Evolutionary conservation across 2,797 vertebrate species (phyloP), one percentile per base, ranked within the genome.

Genomic region (Cottoperca gobio): DNA sequence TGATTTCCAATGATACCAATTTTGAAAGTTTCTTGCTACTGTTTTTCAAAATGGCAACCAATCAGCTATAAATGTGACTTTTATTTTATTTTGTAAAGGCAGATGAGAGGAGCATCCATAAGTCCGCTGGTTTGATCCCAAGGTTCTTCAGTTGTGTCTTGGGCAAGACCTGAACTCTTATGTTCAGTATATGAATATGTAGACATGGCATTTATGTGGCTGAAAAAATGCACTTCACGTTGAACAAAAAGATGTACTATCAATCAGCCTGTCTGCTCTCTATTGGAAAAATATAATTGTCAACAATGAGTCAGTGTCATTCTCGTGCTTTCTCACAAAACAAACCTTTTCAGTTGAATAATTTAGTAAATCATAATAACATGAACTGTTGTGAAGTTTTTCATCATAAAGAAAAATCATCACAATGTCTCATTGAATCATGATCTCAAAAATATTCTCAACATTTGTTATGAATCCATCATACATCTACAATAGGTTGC

Each of bases 391-490:
- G 4, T 70, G 37, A 26, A 28, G 42, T 57, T 52, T 39, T 33
- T 58, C 21, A 14, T 77, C 26, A 14, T 50, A 21, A 50, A 37
- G 28, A 1, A n/a, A 31, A 59, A 13, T 43, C 31, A 67, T 40
- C 26, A 59, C 58, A 28, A 62, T 19, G 13, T 55, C 57, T 28
- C 24, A 21, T 5, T 52, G 61, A 54, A 31, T 59, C 23, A 46
- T 31, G 64, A 53, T 72, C 24, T 42, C 6, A 49, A 49, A 60
- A 55, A 65, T 63, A 42, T 19, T 46, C 73, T 39, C 5, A 24
- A 40, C 31, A 35, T 55, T 64, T 81, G 43, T 61, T 35, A 50
- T 66, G 52, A 35, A 75, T 69, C 23, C 61, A 50, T 64, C 61
- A 73, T 42, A n/a, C 3, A 45, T 52, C 21, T 21, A n/a, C 48